Base-by-base conservation (phyloP, 2,113 vertebrate genomes). In the Alligator sinensis region DNA sequence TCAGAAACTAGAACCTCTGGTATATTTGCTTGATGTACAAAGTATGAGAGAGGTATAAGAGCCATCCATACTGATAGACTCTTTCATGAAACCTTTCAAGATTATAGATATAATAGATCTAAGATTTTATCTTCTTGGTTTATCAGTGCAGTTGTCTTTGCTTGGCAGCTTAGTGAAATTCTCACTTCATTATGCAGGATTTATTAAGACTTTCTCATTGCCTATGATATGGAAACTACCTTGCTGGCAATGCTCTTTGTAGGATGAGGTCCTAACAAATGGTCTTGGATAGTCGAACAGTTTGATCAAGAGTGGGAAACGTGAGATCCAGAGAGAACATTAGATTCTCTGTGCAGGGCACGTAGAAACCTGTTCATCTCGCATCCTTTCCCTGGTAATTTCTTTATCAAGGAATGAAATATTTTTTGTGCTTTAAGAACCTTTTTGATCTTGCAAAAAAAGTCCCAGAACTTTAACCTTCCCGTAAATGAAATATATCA, bases 71-170 rank as follows among this genome's bases (percentile, higher is more conserved):
- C 59, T 18, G 1, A 22, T 92, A 77, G 21, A 59, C 77, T 92
- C 86, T 88, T 89, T 64, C 54, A 3, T 78, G 63, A 91, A 93
- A 82, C 10, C 17, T 88, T 57, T 34, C 24, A 82, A 80, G 79
- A 28, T 0, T 15, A 38, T 58, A 0, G 15, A 27, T 87, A 80
- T 88, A 86, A 77, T 70, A 75, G 27, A 61, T 84, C 61, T 72
- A 77, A 62, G 74, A 54, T 78, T 94, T 93, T 68, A n/a, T 16
- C n/a, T 70, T 16, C 17, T 34, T 72, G 59, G 28, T 89, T 92
- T 79, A 84, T 96, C 86, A 90, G 86, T 89, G 84, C 34, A 91
- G 21, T 89, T 84, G 80, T 91, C 58, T 74, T 34, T 89, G 4
- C 93, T 84, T 70, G 58, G 24, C 76, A 91, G 72, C 77, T 88